These are phyloP conservation scores for Cydia splendana DNA, from an alignment of 1,140 invertebrate genomes.

Conservation along the genomic window DNA sequence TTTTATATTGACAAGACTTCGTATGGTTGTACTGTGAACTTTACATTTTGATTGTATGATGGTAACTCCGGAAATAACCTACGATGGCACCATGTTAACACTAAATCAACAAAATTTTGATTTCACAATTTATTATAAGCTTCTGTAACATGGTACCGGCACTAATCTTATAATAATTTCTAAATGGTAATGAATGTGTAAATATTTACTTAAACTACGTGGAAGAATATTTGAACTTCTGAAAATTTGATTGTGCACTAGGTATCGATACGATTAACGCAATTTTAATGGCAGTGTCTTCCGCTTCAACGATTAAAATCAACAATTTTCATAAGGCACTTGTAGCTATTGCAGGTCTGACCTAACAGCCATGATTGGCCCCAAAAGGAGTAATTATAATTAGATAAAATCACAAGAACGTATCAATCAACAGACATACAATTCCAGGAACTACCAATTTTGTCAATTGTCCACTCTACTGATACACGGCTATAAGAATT, in stretches of 20 bases:
- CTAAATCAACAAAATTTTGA: slow-evolving; percentile 26
- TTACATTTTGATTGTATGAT: slow-evolving; percentile 77
- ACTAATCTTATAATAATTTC: slow-evolving; percentile 62
- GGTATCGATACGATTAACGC: slow-evolving; percentile 39
- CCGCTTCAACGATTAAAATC: slow-evolving; percentile 45
- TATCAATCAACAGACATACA: slow-evolving; percentile 28
- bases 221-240: slow-evolving; percentile 70
- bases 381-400: slow-evolving; percentile 18
- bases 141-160: slow-evolving; percentile 42
- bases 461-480: slow-evolving; percentile 43
- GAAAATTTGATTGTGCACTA: slow-evolving; percentile 57
- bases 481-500: slow-evolving; percentile 40
- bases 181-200: slow-evolving; percentile 76
- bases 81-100: slow-evolving; percentile 40
- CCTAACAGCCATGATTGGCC: slow-evolving; percentile 29
- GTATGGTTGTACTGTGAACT: slow-evolving; percentile 71
- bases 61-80: slow-evolving; percentile 72
- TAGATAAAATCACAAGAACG: slow-evolving; percentile 25
- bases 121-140: not conserved
- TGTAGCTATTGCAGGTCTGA: slow-evolving; percentile 30
- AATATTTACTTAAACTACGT: slow-evolving; percentile 68
- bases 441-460: slow-evolving; percentile 27
- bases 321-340: slow-evolving; percentile 69
- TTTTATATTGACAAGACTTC: slow-evolving; percentile 71
- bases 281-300: slow-evolving; percentile 58